Base-by-base conservation (phyloP, 2,797 vertebrate genomes). In the Novumbra hubbsi region DNA sequence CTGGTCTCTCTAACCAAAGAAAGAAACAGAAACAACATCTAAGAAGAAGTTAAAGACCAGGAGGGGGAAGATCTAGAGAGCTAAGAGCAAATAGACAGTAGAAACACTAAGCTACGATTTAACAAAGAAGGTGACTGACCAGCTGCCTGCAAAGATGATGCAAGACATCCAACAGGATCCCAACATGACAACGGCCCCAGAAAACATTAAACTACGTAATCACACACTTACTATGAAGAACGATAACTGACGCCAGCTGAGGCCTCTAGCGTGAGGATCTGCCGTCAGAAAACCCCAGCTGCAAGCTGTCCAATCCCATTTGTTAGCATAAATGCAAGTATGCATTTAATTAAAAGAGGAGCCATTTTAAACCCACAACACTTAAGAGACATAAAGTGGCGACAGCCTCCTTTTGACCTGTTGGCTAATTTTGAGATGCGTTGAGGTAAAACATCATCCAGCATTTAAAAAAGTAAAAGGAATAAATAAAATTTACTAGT, bases 401-500 rank as follows among this genome's bases (percentile, higher is more conserved):
- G 8, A 41, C n/a, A 6, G 70, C 48, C 69, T 28, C 52, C 49
- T 30, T 69, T 74, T 66, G 60, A 87, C 75, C 80, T 85, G 72
- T 78, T 85, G 80, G 82, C 85, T 83, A 85, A 73, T 72, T 19
- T 65, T 81, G 68, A 86, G 80, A 81, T 76, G 71, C 71, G 50
- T 81, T 89, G 86, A 93, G 87, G 85, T 91, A 91, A 62, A n/a
- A n/a, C n/a, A 70, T 84, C 24, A 80, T 92, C 89, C 91, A 93
- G 90, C 91, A 92, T 93, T 87, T 80, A 50, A 88, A 85, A 85
- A 78, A 84, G 78, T 60, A 60, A 82, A 52, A 84, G 70, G 77
- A 85, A 79, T 67, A 83, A 80, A 85, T 80, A 86, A 84, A 82
- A 81, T 62, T 52, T 34, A 76, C 85, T 84, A 83, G 76, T 84